phyloP scores from a whole-genome alignment of 2,113 vertebrate genomes.

The Alethe diademata region DNA sequence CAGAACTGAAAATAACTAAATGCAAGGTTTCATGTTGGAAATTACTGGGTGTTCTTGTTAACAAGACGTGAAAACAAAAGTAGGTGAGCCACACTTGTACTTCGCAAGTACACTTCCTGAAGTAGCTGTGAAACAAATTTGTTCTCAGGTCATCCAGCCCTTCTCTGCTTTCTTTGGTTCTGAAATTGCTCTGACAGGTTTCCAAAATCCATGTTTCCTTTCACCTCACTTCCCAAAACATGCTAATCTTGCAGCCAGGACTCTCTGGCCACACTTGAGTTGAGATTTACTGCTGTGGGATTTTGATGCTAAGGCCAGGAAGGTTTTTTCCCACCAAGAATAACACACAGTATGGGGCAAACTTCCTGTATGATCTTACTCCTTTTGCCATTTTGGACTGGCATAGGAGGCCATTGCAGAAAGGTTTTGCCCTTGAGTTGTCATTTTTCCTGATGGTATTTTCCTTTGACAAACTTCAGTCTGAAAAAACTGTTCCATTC shows the following conservation, averaged over 20 bases:
- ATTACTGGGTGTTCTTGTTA: neutral
- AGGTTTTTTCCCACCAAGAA: constrained; percentile 15
- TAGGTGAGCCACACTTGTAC: neutral
- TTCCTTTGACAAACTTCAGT: neutral
- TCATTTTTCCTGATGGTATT: neutral
- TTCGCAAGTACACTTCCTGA: neutral
- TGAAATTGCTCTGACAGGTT: neutral
- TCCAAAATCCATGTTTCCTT: neutral
- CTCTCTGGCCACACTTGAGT: neutral
- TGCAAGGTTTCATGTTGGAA: neutral
- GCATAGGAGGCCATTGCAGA: neutral
- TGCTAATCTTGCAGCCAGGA: neutral
- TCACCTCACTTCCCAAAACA: constrained; percentile 8
- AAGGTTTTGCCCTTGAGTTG: neutral
- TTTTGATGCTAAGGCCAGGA: constrained; percentile 3
- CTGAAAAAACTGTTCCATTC: neutral
- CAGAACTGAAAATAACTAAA: neutral
- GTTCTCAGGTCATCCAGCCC: neutral
- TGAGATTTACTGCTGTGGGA: neutral
- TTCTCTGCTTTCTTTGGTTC: neutral
- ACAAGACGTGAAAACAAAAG: neutral
- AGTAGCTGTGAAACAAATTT: neutral
- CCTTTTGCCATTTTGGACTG: neutral
- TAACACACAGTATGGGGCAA: neutral
- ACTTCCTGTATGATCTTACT: neutral